Base-by-base conservation (phyloP, 1,140 invertebrate species). In the Cherax quadricarinatus region DNA sequence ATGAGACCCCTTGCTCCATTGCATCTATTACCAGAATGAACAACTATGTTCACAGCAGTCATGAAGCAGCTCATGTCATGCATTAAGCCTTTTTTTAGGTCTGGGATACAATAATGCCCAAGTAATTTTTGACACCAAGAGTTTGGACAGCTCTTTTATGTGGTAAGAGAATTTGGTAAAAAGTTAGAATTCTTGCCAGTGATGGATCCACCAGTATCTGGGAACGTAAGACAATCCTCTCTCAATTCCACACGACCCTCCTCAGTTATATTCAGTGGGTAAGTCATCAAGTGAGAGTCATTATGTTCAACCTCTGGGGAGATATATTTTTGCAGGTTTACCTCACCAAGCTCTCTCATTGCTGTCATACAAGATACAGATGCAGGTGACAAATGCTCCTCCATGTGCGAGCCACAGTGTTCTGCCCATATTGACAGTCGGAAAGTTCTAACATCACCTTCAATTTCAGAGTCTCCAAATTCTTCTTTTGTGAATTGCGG, bases 361-460 rank as follows among this genome's bases (percentile, higher is more conserved):
- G 89, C 89, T n/a, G 86, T 75, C 93, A 94, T 93, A 57, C 94
- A 94, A 41, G 93, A 91, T 48, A 75, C 51, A 30, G 91, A 85
- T 21, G 83, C 51, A 48, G 94, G 94, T 49, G 78, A 88, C 18
- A 86, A 53, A 62, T 94, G 94, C 41, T 92, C 93, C 57, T 93
- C 92, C 80, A 91, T 88, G 49, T 93, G 89, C 4, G 73, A 62
- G 12, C 94, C 94, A 30, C 93, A 93, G 70, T 94, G 94, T 18
- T 94, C 94, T 21, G 94, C 92, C 94, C 94, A 94, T n/a, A 94
- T 81, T 41, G 94, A 92, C 7, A 93, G 75, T 10, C 94, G 91
- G 91, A 93, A 94, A 10, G 93, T 89, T 24, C 92, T 89, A 49
- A 94, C 87, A 53, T 91, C 88, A n/a, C 94, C 94, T 30, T 86